Evolutionary conservation across 2,888 invertebrate species (phyloP).

Genomic region (Teleiodes luculella): DNA sequence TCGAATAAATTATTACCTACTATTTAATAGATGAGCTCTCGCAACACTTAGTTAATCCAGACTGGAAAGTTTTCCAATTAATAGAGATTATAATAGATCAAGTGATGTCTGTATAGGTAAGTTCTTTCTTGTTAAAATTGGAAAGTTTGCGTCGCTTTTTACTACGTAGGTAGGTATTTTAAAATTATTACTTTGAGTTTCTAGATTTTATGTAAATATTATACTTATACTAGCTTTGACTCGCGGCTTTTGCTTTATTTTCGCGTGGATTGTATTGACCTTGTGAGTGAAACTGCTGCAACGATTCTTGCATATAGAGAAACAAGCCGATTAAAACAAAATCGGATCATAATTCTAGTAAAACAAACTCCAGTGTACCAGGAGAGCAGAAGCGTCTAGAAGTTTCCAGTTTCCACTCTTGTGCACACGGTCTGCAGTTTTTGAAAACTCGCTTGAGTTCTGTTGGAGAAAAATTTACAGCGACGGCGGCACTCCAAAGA

Average conservation of each 20-base stretch:
- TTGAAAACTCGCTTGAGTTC: slow-evolving; percentile 11
- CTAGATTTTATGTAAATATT: background rate
- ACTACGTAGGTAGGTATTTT: too few species aligned
- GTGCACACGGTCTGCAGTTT: slow-evolving; percentile 15
- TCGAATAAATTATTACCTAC: too few species aligned
- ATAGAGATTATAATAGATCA: slow-evolving; percentile 1
- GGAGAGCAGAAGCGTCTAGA: slow-evolving; percentile 4
- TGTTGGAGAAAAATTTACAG: slow-evolving; percentile 1
- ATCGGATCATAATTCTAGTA: too few species aligned
- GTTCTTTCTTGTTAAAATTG: background rate
- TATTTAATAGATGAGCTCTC: too few species aligned
- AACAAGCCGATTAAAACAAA: too few species aligned
- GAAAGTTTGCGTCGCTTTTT: background rate
- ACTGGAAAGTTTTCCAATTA: slow-evolving; percentile 7
- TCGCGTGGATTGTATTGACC: too few species aligned
- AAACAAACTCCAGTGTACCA: background rate
- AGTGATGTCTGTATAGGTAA: background rate
- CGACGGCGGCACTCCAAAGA: background rate
- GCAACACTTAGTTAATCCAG: background rate
- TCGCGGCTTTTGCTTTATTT: background rate
- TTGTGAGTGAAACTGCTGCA: too few species aligned
- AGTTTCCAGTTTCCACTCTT: slow-evolving; percentile 10
- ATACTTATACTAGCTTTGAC: too few species aligned
- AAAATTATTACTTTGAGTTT: too few species aligned
- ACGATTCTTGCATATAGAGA: too few species aligned